Evolutionary conservation across 2,888 invertebrate species (phyloP).

Genomic region (Allacma fusca): DNA sequence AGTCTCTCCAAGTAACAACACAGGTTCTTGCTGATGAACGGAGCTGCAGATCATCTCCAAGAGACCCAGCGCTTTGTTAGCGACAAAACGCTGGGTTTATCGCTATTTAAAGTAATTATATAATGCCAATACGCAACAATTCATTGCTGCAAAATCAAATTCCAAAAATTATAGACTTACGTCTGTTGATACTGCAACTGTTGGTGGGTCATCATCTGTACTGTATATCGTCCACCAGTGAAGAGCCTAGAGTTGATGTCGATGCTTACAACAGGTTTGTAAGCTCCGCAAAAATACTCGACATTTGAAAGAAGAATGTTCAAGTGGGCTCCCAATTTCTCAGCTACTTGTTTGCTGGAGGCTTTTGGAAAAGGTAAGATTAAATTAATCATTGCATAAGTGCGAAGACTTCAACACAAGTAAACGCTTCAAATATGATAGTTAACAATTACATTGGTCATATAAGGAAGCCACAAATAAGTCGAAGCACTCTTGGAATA

Average conservation of each 20-base stretch:
- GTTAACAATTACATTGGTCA: constrained; percentile 63
- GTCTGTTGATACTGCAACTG: neutral
- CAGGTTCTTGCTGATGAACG: constrained; percentile 83
- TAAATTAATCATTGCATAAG: no score
- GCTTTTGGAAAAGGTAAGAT: constrained; percentile 66
- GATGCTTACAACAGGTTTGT: constrained; percentile 72
- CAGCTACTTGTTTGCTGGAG: constrained; percentile 74
- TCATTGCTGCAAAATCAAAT: neutral
- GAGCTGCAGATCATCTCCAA: constrained; percentile 89
- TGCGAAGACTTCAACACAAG: neutral
- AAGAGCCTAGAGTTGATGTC: constrained; percentile 70
- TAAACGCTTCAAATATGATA: neutral
- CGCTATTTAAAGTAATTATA: neutral
- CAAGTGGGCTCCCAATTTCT: constrained; percentile 79
- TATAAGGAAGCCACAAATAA: constrained; percentile 85
- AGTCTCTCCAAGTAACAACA: constrained; percentile 95
- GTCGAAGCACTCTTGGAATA: constrained; percentile 89
- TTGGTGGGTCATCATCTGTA: constrained; percentile 58
- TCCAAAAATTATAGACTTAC: neutral
- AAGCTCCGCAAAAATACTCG: constrained; percentile 78
- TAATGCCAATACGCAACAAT: neutral
- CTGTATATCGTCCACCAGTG: constrained; percentile 74
- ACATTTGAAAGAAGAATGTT: constrained; percentile 84
- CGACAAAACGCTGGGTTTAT: constrained; percentile 69
- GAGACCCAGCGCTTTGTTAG: constrained; percentile 82